Percentiles rank a stretch among this genome's conserved stretches.
Conservation (phyloP, 2,797 vertebrate species). For the Xiphophorus birchmanni region DNA sequence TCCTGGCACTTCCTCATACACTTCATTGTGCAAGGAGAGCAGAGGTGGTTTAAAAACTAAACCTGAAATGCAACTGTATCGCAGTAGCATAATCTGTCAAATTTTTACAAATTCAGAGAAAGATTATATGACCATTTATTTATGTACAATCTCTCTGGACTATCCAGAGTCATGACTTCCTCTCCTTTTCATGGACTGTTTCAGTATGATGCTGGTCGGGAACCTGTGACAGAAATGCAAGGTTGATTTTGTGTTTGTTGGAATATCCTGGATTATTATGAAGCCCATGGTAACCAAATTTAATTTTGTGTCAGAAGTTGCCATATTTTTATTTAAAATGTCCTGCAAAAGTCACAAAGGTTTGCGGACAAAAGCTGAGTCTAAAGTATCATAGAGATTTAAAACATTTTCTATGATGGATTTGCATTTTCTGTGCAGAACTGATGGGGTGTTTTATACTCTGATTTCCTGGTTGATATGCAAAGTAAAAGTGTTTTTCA, state of each 20-base stretch:
- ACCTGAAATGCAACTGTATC: neutral
- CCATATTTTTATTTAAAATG: neutral
- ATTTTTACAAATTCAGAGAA: neutral
- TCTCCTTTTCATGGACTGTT: neutral
- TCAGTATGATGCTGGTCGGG: neutral
- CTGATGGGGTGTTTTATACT: conserved; percentile 4
- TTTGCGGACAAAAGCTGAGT: neutral
- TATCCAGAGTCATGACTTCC: neutral
- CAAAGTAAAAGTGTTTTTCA: neutral
- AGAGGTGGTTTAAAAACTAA: neutral
- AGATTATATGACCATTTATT: neutral
- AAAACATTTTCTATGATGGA: conserved; percentile 62
- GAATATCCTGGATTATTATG: neutral
- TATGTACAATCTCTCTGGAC: neutral
- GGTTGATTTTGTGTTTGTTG: neutral
- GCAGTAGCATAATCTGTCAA: neutral
- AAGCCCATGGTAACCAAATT: neutral
- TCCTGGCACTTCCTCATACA: neutral
- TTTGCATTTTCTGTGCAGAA: conserved; percentile 35
- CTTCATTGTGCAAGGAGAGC: neutral
- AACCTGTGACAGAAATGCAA: neutral
- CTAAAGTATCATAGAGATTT: conserved; percentile 28
- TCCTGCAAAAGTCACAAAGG: neutral
- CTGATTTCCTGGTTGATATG: conserved; percentile 14
- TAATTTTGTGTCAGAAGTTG: neutral